Base-by-base conservation (phyloP, 1,140 invertebrate species). In the Lucilia sericata region DNA sequence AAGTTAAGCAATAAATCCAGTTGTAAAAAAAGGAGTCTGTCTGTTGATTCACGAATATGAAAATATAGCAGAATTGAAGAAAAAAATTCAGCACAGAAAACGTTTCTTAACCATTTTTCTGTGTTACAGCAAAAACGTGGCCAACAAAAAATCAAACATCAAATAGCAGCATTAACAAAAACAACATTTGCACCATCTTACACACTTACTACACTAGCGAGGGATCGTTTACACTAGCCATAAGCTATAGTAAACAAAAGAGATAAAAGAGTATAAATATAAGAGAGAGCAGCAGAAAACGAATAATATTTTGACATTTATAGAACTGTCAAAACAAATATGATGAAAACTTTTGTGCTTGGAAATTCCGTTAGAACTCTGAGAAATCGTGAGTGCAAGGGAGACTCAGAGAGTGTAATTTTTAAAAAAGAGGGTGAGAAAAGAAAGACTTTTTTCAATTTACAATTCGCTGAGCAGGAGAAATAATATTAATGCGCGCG, bases 401-500 rank as follows among this genome's bases (percentile, higher is more conserved):
- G 8, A 70, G 65, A 25, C 51, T 42, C 5, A 55, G 10, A 10
- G 51, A 55, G 51, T 14, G 51, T 14, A 12, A 3, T 42, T 42
- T 7, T 42, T 7, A 3, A 42, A 42, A 42, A 42, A 42, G 42
- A 42, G 42, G 0, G 55, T 17, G 14, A 17, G 14, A 60, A 60
- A 42, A 55, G 51, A 70, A 21, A 70, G n/a, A n/a, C 65, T 70
- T 70, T n/a, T 42, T 42, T n/a, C 2, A 14, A n/a, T n/a, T n/a
- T n/a, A 60, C 55, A 60, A 60, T 17, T 17, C 9, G 8, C 7
- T 21, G 65, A 21, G 65, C n/a, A 21, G n/a, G 21, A 70, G 65
- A 21, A n/a, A 10, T 19, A 70, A 70, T 70, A 70, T 25, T n/a
- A 80, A 80, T 80, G 76, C 76, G 76, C 76, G 76, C 76, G 76